Percentiles rank a stretch among this genome's conserved stretches.
phyloP scores from a whole-genome alignment of 2,888 invertebrate genomes.

The Branchellion lobata region DNA sequence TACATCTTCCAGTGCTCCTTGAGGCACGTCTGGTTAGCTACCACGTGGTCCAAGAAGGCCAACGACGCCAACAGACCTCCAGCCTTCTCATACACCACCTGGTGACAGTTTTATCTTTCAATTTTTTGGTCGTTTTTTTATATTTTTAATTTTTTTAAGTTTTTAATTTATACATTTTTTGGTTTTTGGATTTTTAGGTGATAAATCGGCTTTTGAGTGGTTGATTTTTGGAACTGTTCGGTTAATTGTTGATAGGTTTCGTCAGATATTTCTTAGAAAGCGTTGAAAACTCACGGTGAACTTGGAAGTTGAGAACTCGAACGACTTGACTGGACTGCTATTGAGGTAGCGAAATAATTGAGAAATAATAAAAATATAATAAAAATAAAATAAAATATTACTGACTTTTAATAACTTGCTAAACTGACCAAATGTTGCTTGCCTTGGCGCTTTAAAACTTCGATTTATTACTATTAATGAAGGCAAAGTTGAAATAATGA shows the following conservation, averaged over 20 bases:
- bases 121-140: not conserved
- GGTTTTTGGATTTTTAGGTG: too few relatives aligned
- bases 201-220: too few relatives aligned
- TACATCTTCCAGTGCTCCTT: slow-evolving; percentile 77
- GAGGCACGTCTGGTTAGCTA: slow-evolving; percentile 67
- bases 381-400: too few relatives aligned
- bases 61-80: slow-evolving; percentile 65
- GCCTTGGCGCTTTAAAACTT: too few relatives aligned
- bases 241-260: too few relatives aligned
- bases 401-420: too few relatives aligned
- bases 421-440: not conserved
- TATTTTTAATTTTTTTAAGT: not conserved
- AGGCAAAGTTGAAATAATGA: too few relatives aligned
- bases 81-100: slow-evolving; percentile 63
- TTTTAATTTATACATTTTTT: not conserved
- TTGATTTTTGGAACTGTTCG: too few relatives aligned
- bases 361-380: too few relatives aligned
- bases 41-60: slow-evolving; percentile 71
- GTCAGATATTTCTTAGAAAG: too few relatives aligned
- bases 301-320: slow-evolving; percentile 5
- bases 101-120: too few relatives aligned
- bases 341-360: not conserved
- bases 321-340: not conserved
- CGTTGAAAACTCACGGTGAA: not conserved
- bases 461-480: too few relatives aligned